These are phyloP conservation scores for Drosophila demipolita DNA, from an alignment of 2,888 invertebrate genomes.

Conservation along the genomic window DNA sequence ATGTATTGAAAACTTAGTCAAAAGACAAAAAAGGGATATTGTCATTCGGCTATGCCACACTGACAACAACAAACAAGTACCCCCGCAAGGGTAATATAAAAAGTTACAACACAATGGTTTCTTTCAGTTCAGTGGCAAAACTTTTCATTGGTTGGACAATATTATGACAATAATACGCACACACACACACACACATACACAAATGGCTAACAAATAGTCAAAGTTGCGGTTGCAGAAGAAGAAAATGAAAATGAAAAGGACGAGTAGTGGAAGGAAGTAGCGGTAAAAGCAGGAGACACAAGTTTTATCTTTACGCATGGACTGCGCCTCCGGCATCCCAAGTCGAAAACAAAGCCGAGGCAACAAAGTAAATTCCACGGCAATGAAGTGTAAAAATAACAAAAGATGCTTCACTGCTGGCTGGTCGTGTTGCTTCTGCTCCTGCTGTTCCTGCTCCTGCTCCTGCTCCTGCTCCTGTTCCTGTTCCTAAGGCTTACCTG, in stretches of 20 bases:
- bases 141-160: conserved; percentile 67
- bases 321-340: conserved; percentile 63
- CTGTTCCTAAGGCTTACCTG: conserved; percentile 14
- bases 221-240: conserved; percentile 41
- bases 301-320: conserved; percentile 81
- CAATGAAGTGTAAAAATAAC: conserved; percentile 80
- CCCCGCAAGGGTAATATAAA: conserved; percentile 22
- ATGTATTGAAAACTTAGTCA: not conserved
- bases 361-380: conserved; percentile 78
- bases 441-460: not conserved
- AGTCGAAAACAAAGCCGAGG: conserved; percentile 68
- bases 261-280: conserved; percentile 18
- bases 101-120: conserved; percentile 35
- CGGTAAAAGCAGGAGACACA: conserved; percentile 63
- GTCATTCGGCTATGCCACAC: not conserved
- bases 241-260: conserved; percentile 18
- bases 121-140: conserved; percentile 69
- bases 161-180: conserved; percentile 64
- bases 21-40: not conserved
- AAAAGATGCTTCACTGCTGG: conserved; percentile 61
- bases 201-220: conserved; percentile 41
- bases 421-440: not conserved
- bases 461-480: not conserved
- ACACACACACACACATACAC: conserved; percentile 36
- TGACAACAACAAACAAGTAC: too few species aligned